Evolutionary conservation across 2,888 invertebrate species (phyloP).

Genomic region (Scaptodrosophila latifasciaeformis): DNA sequence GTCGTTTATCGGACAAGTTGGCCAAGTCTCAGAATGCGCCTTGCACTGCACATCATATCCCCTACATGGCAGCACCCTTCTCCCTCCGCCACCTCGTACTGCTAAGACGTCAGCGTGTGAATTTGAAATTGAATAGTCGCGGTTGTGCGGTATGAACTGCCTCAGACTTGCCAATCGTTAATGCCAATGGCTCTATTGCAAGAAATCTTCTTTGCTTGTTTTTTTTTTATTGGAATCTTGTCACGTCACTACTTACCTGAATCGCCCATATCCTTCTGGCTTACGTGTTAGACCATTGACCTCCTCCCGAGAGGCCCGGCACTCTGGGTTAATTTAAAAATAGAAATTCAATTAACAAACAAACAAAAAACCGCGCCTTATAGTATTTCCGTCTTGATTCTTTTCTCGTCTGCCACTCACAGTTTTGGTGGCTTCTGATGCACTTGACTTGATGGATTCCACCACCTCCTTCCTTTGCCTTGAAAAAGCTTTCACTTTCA

Average conservation of each 20-base stretch:
- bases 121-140: slow-evolving; percentile 66
- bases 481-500: slow-evolving; percentile 45
- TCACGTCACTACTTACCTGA: slow-evolving; percentile 69
- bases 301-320: no score
- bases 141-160: slow-evolving; percentile 49
- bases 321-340: slow-evolving; percentile 36
- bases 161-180: background rate
- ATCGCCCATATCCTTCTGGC: slow-evolving; percentile 61
- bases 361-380: background rate
- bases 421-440: no score
- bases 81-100: slow-evolving; percentile 6
- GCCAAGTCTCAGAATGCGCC: no score
- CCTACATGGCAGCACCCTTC: background rate
- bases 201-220: no score
- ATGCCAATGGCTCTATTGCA: no score
- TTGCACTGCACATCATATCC: no score
- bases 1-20: background rate
- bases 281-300: slow-evolving; percentile 38
- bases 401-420: background rate
- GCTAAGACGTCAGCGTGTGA: slow-evolving; percentile 49
- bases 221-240: no score
- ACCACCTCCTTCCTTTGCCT: no score
- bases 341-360: slow-evolving; percentile 54
- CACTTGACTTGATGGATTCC: no score
- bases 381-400: no score